A percentile compares a stretch with the other conserved stretches of the same genome.
These are phyloP conservation scores for Thaleichthys pacificus DNA, from an alignment of 2,797 vertebrate genomes.

Conservation along the genomic window DNA sequence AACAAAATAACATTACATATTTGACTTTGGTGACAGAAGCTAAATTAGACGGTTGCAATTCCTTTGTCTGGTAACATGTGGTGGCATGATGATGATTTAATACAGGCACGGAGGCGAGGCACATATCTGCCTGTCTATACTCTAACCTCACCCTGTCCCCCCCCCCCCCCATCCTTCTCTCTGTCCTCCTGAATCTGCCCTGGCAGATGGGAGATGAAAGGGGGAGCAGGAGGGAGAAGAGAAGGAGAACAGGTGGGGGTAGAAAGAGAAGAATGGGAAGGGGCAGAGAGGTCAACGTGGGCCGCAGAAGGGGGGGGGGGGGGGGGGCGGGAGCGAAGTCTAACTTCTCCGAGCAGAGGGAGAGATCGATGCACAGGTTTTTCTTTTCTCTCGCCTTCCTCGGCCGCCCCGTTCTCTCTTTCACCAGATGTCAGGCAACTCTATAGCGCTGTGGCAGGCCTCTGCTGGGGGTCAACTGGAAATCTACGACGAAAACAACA, in stretches of 20 bases:
- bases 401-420: slow-evolving; percentile 22
- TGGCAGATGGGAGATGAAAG: slow-evolving; percentile 80
- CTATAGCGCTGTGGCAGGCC: slow-evolving; percentile 19
- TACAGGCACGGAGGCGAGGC: slow-evolving; percentile 30
- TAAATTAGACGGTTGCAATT: slow-evolving; percentile 31
- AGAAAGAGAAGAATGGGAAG: slow-evolving; percentile 66
- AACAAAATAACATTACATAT: slow-evolving; percentile 40
- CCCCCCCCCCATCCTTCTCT: slow-evolving; percentile 38
- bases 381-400: slow-evolving; percentile 32
- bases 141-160: background rate
- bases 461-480: slow-evolving; percentile 9
- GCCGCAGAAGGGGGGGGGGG: slow-evolving; percentile 51
- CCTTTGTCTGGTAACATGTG: slow-evolving; percentile 46
- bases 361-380: slow-evolving; percentile 67
- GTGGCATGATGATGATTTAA: slow-evolving; percentile 50
- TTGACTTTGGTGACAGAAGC: slow-evolving; percentile 41
- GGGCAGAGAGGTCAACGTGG: slow-evolving; percentile 63
- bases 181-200: slow-evolving; percentile 45
- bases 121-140: slow-evolving; percentile 33
- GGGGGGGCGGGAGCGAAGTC: slow-evolving; percentile 54
- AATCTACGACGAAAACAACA: background rate
- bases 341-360: slow-evolving; percentile 50
- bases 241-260: slow-evolving; percentile 71
- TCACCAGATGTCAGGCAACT: slow-evolving; percentile 60
- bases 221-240: slow-evolving; percentile 53